Percentiles rank a stretch among this genome's conserved stretches.
phyloP scores from a whole-genome alignment of 2,113 vertebrate genomes.

The cattle (Bos taurus) region ARS-UCD2.0 NC_037357.1:91091001-91091500 shows the following conservation, averaged over 20 bases:
- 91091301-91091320: background rate
- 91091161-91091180: background rate
- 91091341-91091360: slow-evolving; percentile 4
- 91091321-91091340: slow-evolving; percentile 1
- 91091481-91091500: background rate
- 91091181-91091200: background rate
- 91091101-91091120: background rate
- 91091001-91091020: background rate
- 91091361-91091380: background rate
- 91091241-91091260: background rate
- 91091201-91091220: background rate
- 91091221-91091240: background rate
- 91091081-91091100: slow-evolving; percentile 25
- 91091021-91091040: background rate
- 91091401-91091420: background rate
- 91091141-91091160: background rate
- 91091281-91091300: background rate
- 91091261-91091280: background rate
- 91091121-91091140: background rate
- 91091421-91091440: slow-evolving; percentile 12
- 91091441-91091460: slow-evolving; percentile 6
- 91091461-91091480: background rate
- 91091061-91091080: background rate
- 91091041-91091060: background rate
- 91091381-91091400: background rate